phyloP scores from a whole-genome alignment of 2,888 invertebrate species.

The Stramonita haemastoma region DNA sequence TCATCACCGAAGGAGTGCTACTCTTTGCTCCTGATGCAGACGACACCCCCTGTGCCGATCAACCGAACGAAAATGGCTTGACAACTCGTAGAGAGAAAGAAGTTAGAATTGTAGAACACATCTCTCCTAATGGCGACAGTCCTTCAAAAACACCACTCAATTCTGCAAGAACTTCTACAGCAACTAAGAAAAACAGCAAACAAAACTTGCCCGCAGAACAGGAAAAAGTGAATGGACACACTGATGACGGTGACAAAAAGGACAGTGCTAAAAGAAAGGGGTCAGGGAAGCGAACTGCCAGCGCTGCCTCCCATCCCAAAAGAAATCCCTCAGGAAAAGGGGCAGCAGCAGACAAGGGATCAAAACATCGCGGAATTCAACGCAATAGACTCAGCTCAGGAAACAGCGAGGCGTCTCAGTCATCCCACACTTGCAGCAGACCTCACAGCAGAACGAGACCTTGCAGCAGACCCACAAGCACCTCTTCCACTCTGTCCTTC shows the following conservation, averaged over 20 bases:
- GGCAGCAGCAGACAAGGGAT: not conserved
- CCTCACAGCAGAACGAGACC: not conserved
- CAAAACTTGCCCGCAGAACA: not conserved
- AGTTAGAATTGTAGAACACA: not conserved
- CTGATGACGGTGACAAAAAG: not conserved
- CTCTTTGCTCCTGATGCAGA: not conserved
- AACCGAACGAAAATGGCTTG: not conserved
- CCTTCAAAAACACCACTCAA: not conserved
- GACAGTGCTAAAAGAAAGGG: not conserved
- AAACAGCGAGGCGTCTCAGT: not conserved
- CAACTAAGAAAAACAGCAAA: not conserved
- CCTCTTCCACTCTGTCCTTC: not conserved
- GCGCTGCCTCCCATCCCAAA: not conserved
- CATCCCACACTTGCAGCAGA: not conserved
- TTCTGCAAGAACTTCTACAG: not conserved
- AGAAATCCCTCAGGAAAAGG: not conserved
- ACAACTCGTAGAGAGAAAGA: slow-evolving; percentile 11
- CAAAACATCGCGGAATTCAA: too few species aligned
- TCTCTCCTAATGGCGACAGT: not conserved
- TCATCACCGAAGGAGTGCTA: not conserved
- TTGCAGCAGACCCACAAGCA: not conserved
- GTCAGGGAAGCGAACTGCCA: not conserved
- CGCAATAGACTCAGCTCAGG: not conserved
- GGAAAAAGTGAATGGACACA: not conserved
- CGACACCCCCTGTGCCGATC: not conserved